These are phyloP conservation scores for Synergus laeviventris DNA, from an alignment of 2,888 invertebrate species.

Conservation along the genomic window DNA sequence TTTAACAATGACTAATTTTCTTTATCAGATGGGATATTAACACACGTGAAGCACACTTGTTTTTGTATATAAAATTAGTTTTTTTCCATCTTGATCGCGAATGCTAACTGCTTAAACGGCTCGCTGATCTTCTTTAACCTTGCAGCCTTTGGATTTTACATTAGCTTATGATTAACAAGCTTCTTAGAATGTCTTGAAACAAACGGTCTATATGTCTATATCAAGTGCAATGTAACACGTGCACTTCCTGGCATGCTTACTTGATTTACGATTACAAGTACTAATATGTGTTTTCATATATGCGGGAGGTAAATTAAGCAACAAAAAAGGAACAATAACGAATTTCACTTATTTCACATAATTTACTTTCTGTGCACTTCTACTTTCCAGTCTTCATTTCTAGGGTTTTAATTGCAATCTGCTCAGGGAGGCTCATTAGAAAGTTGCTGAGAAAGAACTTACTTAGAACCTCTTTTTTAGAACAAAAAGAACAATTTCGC, in stretches of 20 bases:
- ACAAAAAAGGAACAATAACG: slow-evolving; percentile 27
- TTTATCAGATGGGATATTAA: background rate
- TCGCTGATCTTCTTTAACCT: background rate
- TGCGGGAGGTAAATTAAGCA: slow-evolving; percentile 3
- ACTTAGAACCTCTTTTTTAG: slow-evolving; percentile 18
- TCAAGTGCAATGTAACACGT: slow-evolving; percentile 1
- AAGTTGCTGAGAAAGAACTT: slow-evolving; percentile 21
- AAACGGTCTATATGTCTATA: slow-evolving; percentile 10
- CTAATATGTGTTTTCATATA: background rate
- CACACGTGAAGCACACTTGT: background rate
- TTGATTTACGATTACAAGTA: slow-evolving; percentile 10
- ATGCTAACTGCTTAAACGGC: background rate
- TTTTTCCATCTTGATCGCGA: background rate
- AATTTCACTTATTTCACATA: slow-evolving; percentile 36
- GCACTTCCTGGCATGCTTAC: slow-evolving; percentile 16
- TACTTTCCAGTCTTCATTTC: slow-evolving; percentile 23
- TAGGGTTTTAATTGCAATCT: slow-evolving; percentile 19
- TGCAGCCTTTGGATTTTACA: slow-evolving; percentile 3
- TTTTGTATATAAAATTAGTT: background rate
- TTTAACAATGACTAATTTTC: background rate
- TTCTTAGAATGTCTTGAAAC: slow-evolving; percentile 23
- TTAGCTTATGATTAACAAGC: slow-evolving; percentile 4
- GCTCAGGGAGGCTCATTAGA: slow-evolving; percentile 28
- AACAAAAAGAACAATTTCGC: slow-evolving; percentile 1
- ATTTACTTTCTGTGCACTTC: slow-evolving; percentile 17